Base-by-base conservation (phyloP, 2,888 invertebrate genomes). In the Brenthis daphne region DNA sequence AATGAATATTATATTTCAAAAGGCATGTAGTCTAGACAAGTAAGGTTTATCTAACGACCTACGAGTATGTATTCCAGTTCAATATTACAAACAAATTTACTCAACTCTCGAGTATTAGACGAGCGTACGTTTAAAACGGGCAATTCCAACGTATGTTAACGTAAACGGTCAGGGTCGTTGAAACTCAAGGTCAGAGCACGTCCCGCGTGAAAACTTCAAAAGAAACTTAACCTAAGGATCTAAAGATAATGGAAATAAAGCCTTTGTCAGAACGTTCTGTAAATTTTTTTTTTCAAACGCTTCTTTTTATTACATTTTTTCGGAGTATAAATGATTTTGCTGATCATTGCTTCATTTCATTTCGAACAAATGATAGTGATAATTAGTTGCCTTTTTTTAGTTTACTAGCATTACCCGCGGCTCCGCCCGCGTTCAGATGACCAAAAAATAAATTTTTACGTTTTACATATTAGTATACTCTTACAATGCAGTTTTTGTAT, bases 121-220 rank as follows among this genome's bases (percentile, higher is more conserved):
- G 29, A n/a, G 29, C 57, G 60, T 66, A 13, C 54, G 58, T 65
- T 20, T 57, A n/a, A 69, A 65, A 60, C 51, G 29, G 65, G 51
- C 53, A 69, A 60, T 69, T 50, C 57, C 48, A 69, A 69, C 61
- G 65, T 53, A 57, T 50, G 63, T 47, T 57, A 66, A 66, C 69
- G 66, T 63, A 57, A 54, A 61, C 65, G 66, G 54, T 69, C 69
- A 69, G 60, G 66, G 69, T 66, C 69, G 69, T 63, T 60, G 67
- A 43, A 54, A 54, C 63, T 66, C 69, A 69, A 69, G 69, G 69
- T 65, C 65, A 63, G 43, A 50, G 29, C 47, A 48, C 57, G 63
- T 65, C 65, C 65, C 69, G 61, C 65, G 69, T 63, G 65, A n/a
- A 54, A 66, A 67, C 60, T 67, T 61, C 37, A 61, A 66, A 47